Conservation (phyloP, 2,888 invertebrate species). For the Biston betularia region DNA sequence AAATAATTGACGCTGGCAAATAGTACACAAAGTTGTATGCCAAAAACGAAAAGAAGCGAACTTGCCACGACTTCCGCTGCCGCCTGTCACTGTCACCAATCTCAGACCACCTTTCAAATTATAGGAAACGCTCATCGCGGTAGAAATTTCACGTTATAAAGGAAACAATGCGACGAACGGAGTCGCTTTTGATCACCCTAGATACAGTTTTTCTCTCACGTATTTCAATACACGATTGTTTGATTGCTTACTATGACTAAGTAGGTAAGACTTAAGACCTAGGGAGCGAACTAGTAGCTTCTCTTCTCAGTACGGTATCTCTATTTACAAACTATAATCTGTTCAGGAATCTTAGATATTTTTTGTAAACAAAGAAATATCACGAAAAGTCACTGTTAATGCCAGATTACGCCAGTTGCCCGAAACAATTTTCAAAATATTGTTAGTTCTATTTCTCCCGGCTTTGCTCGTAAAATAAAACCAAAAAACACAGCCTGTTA, state of each 20-base stretch:
- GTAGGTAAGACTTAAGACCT: conserved; percentile 4
- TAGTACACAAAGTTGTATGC: no score
- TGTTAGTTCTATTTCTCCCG: no score
- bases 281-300: background rate
- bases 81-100: background rate
- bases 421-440: no score
- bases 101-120: conserved; percentile 54
- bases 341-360: no score
- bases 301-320: background rate
- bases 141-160: conserved; percentile 42
- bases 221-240: conserved; percentile 39
- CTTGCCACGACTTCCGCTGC: background rate
- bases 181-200: conserved; percentile 39
- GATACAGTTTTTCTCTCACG: conserved; percentile 42
- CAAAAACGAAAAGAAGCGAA: no score
- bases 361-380: no score
- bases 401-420: no score
- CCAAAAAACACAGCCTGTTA: no score
- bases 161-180: conserved; percentile 38
- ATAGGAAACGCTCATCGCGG: conserved; percentile 56
- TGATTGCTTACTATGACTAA: conserved; percentile 20
- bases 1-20: no score
- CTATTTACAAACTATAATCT: background rate
- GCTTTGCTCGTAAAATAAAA: no score
- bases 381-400: no score